Conservation (phyloP, 2,797 vertebrate genomes). For the Glyptemys insculpta region DNA sequence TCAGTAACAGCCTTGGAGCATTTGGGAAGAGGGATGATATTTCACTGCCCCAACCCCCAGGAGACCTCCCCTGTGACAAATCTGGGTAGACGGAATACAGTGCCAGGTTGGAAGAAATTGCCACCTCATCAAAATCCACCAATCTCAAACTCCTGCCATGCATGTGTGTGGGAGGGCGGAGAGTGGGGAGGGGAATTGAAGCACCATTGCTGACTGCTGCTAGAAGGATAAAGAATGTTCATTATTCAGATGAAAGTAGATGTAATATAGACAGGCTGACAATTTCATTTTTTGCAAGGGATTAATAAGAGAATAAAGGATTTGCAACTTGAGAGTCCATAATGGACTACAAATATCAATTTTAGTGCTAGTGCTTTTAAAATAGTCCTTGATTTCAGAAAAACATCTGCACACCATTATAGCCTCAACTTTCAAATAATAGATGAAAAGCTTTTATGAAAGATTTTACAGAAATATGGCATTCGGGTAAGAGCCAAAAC, state of each 20-base stretch:
- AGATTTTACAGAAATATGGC: neutral
- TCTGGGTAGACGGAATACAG: neutral
- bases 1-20: accelerated
- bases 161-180: neutral
- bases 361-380: conserved; percentile 38
- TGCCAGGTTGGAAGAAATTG: neutral
- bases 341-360: conserved; percentile 54
- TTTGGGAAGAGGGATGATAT: neutral
- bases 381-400: conserved; percentile 33
- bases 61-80: neutral
- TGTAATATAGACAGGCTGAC: neutral
- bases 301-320: conserved; percentile 52
- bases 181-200: neutral
- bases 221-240: neutral
- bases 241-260: conserved; percentile 28
- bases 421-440: neutral
- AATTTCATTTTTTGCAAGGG: conserved; percentile 34
- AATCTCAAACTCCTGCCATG: neutral
- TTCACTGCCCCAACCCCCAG: neutral
- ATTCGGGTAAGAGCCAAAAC: neutral
- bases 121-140: neutral
- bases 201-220: neutral
- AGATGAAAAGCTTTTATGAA: neutral
- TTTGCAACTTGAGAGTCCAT: conserved; percentile 51
- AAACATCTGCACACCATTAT: conserved; percentile 26